These are phyloP conservation scores for Aspidoscelis tigris DNA, from an alignment of 2,113 vertebrate species.

Conservation along the genomic window DNA sequence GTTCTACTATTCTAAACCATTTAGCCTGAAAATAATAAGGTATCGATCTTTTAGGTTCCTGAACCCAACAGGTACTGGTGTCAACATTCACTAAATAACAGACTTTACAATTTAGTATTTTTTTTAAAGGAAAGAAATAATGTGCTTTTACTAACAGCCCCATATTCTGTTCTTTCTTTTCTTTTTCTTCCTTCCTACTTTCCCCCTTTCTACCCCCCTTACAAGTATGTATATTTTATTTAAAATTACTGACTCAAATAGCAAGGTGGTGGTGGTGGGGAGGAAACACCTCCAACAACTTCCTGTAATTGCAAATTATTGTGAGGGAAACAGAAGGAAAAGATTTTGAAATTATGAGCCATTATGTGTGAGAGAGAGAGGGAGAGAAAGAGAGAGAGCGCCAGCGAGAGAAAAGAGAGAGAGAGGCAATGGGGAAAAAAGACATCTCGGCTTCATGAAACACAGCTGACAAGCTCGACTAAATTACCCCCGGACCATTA, in stretches of 20 bases:
- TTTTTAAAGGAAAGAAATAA: conserved; percentile 67
- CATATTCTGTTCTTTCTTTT: conserved; percentile 32
- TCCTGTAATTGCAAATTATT: conserved; percentile 99
- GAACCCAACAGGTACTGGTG: conserved; percentile 84
- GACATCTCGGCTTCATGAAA: conserved; percentile 93
- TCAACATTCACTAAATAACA: conserved; percentile 91
- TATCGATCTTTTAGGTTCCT: conserved; percentile 69
- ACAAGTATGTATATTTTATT: conserved; percentile 93
- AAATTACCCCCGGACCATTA: conserved; percentile 99
- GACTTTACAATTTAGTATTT: conserved; percentile 80
- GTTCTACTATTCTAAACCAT: conserved; percentile 69
- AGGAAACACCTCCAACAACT: conserved; percentile 96
- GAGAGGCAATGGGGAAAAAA: conserved; percentile 79
- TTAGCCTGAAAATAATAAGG: conserved; percentile 77
- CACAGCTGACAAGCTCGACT: conserved; percentile 97
- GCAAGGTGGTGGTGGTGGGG: conserved; percentile 75
- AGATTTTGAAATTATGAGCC: conserved; percentile 99
- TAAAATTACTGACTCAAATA: conserved; percentile 90
- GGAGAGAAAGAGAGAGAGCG: conserved; percentile 71
- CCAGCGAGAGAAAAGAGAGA: conserved; percentile 65
- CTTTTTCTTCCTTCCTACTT: no score
- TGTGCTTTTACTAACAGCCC: conserved; percentile 82
- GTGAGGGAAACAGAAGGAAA: conserved; percentile 98
- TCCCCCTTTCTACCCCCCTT: conserved; percentile 57
- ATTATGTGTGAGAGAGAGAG: conserved; percentile 84